Conservation (phyloP, 2,797 vertebrate genomes). For the Hippocampus kuda region DNA sequence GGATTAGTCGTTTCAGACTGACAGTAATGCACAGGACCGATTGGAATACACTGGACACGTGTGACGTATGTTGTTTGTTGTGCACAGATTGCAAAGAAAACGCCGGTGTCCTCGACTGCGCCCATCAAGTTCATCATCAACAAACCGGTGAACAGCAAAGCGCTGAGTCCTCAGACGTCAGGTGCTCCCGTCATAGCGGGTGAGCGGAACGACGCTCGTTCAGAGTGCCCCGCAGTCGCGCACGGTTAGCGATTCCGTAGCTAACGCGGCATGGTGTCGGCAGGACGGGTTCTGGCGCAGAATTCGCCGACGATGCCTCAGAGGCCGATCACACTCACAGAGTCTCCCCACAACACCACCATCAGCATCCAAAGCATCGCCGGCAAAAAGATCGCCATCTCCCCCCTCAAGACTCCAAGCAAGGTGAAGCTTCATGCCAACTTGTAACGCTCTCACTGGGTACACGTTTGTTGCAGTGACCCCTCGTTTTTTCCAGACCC, state of each 20-base stretch:
- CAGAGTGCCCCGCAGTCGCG: too few relatives aligned
- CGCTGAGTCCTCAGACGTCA: conserved; percentile 76
- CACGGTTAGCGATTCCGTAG: not conserved
- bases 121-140: conserved; percentile 95
- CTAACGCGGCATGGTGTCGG: not conserved
- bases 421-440: conserved; percentile 69
- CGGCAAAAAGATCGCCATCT: conserved; percentile 95
- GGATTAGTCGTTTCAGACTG: too few relatives aligned
- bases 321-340: conserved; percentile 82
- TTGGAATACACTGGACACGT: too few relatives aligned
- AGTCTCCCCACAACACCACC: conserved; percentile 63
- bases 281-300: conserved; percentile 87
- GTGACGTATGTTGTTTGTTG: conserved; percentile 19
- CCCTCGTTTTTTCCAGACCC: too few relatives aligned
- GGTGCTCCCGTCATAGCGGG: conserved; percentile 82
- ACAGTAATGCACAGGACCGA: too few relatives aligned
- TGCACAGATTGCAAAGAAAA: conserved; percentile 89
- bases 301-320: conserved; percentile 75
- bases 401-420: conserved; percentile 92
- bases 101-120: conserved; percentile 80
- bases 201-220: conserved; percentile 26
- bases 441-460: not conserved
- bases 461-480: too few relatives aligned
- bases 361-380: conserved; percentile 73
- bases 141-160: conserved; percentile 95